Conservation (phyloP, 2,113 vertebrate species). For the Ornithorhynchus anatinus region DNA sequence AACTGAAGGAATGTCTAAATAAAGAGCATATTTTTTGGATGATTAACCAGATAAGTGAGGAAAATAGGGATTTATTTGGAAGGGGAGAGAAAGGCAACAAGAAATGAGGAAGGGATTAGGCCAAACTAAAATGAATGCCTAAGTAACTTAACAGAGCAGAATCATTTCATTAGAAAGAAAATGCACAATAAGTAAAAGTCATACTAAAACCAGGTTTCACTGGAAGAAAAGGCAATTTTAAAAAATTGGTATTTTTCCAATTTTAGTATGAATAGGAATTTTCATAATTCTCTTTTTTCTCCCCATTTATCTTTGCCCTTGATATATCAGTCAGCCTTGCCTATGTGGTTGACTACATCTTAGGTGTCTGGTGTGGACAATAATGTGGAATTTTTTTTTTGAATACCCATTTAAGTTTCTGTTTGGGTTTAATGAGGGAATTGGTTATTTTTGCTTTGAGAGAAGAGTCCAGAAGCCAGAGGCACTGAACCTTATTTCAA, state of each 20-base stretch:
- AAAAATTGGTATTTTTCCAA: neutral
- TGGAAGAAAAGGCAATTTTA: neutral
- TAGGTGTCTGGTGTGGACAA: neutral
- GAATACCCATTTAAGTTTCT: conserved; percentile 33
- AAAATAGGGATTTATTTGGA: too few species aligned
- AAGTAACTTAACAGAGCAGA: neutral
- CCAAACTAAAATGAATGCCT: neutral
- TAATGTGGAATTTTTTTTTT: conserved; percentile 19
- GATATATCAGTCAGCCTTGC: neutral
- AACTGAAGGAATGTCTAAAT: neutral
- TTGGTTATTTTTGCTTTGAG: conserved; percentile 4
- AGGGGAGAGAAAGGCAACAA: neutral
- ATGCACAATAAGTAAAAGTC: neutral
- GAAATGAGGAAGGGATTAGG: neutral
- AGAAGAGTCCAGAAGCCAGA: conserved; percentile 4
- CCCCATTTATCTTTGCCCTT: neutral
- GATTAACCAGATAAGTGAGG: too few species aligned
- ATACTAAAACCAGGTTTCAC: neutral
- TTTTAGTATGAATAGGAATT: neutral
- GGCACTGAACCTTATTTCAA: neutral
- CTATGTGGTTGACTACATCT: neutral
- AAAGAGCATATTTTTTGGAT: neutral
- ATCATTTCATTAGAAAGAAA: neutral
- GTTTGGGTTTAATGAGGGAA: too few species aligned
- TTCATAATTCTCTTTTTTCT: neutral